Base-by-base conservation (phyloP, 2,113 vertebrate genomes). In the Gymnogyps californianus region DNA sequence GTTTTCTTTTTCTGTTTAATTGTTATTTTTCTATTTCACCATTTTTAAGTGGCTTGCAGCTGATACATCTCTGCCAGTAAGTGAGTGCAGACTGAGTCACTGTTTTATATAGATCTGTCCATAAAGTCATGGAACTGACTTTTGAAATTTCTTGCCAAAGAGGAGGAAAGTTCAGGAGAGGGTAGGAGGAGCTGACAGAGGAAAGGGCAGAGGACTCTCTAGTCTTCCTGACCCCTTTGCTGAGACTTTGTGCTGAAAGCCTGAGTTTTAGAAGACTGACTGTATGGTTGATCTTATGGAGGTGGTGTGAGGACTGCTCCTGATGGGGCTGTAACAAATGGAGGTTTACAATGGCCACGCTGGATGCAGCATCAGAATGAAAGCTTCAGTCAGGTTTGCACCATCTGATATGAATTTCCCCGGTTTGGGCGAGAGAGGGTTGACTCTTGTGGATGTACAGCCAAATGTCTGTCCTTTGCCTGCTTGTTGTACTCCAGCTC, bases 61-160 rank as follows among this genome's bases (percentile, higher is more conserved):
- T 90, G 84, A 94, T 87, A 59, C 62, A 82, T 72, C 64, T 89
- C 55, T 97, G 83, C 94, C 93, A 95, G 94, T 95, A 84, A 95
- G 65, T 93, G 85, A 95, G 79, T 67, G 38, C 55, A 95, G 81
- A 81, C 83, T 96, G 93, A 96, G 67, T 96, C 92, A 92, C 85
- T 70, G 46, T 82, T 96, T 97, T 91, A 90, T 89, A 92, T 81
- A 91, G 65, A 84, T 94, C 67, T 95, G n/a, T 93, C 75, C 72
- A 87, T 91, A 95, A 96, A 97, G 57, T 74, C 91, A 70, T 52
- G 58, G 75, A 97, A 90, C 58, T 82, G 79, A 93, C 74, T 94
- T 91, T 32, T 80, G 81, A 87, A 86, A 78, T 86, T 83, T 72
- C 91, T 93, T 93, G 89, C 90, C 87, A 89, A 92, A 89, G 78